phyloP scores from a whole-genome alignment of 1,140 invertebrate genomes.

The Euschistus heros region DNA sequence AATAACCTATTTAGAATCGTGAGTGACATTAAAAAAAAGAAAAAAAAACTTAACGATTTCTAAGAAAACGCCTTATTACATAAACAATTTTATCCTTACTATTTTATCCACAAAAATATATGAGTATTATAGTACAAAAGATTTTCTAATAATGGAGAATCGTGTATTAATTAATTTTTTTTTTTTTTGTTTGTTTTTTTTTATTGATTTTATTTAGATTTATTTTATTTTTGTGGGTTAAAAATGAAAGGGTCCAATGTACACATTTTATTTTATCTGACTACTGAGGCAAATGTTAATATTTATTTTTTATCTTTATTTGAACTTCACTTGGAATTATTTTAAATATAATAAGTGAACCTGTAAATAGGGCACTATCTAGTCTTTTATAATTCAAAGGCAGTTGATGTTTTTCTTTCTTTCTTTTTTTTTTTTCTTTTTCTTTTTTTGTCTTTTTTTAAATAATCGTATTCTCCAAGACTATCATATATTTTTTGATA shows the following conservation, averaged over 20 bases:
- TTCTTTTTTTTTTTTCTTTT: constrained; percentile 1
- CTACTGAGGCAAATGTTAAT: background rate
- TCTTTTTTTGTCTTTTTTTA: background rate
- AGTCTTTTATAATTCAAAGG: constrained; percentile 18
- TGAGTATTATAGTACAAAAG: constrained; percentile 6
- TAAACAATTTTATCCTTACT: constrained; percentile 12
- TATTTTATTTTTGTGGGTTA: constrained; percentile 10
- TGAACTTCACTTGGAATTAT: constrained; percentile 5
- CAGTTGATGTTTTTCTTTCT: background rate
- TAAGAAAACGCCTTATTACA: constrained; percentile 10
- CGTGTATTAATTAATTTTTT: constrained; percentile 15
- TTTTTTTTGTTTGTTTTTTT: no score
- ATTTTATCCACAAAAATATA: constrained; percentile 9
- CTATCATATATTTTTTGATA: constrained; percentile 25
- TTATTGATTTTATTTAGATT: constrained; percentile 13
- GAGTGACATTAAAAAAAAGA: no score
- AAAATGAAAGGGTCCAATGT: constrained; percentile 20
- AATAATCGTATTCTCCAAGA: constrained; percentile 17
- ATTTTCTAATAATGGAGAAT: constrained; percentile 15
- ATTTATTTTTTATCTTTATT: constrained; percentile 12
- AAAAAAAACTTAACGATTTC: constrained; percentile 2
- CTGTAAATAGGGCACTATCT: constrained; percentile 21
- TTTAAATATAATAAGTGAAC: constrained; percentile 21
- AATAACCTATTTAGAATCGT: constrained; percentile 2
- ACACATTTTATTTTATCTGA: background rate